Evolutionary conservation across 2,113 vertebrate species (phyloP).

Genomic region (Macquaria australasica): DNA sequence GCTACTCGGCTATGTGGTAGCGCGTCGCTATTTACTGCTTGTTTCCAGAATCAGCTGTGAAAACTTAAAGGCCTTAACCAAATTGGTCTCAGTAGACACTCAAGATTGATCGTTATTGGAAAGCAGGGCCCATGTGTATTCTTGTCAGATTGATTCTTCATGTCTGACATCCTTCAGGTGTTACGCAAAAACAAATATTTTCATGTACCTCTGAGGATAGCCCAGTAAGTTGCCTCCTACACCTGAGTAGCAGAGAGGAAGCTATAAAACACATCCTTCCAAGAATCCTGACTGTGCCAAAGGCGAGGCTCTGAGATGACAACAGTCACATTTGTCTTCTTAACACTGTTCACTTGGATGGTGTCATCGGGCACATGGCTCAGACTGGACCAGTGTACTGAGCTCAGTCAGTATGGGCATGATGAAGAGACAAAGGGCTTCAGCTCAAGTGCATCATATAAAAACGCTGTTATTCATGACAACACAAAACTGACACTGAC

Average conservation of each 20-base stretch:
- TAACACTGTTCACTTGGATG: constrained; percentile 75
- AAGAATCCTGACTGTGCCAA: constrained; percentile 50
- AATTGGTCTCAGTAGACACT: not conserved
- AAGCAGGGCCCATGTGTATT: constrained; percentile 16
- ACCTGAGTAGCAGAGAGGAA: constrained; percentile 44
- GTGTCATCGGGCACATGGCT: constrained; percentile 55
- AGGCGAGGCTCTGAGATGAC: constrained; percentile 81
- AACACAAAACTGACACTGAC: constrained; percentile 32
- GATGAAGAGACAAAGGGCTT: constrained; percentile 29
- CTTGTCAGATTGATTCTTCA: constrained; percentile 1
- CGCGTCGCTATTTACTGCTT: not conserved
- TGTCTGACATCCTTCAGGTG: constrained; percentile 31
- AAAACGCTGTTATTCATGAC: constrained; percentile 35
- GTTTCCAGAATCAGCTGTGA: not conserved
- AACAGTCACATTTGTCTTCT: constrained; percentile 67
- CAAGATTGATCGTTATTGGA: not conserved
- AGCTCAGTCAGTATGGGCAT: constrained; percentile 19
- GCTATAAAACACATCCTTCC: constrained; percentile 77
- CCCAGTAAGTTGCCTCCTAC: constrained; percentile 58
- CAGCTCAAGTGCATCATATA: constrained; percentile 18
- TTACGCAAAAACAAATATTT: constrained; percentile 28
- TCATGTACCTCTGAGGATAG: constrained; percentile 61
- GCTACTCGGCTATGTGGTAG: not conserved
- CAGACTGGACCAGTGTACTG: constrained; percentile 33
- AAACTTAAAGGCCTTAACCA: not conserved